Percentiles rank a stretch among this genome's conserved stretches.
phyloP scores from a whole-genome alignment of 2,888 invertebrate species.

The Sisyra nigra region DNA sequence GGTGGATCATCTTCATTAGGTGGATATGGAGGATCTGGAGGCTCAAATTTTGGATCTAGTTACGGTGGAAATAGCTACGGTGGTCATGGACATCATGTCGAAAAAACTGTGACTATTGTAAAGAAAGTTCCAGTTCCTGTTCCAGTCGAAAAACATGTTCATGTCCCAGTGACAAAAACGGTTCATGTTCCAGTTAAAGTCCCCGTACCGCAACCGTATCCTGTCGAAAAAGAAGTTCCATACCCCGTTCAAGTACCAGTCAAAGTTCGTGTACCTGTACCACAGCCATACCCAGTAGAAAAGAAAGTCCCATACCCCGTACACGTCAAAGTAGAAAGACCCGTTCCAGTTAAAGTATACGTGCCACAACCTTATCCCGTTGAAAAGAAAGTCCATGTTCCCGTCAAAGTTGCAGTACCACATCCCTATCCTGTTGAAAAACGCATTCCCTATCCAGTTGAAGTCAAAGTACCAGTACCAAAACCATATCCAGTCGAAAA shows the following conservation, averaged over 20 bases:
- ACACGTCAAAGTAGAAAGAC: slow-evolving; percentile 36
- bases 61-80: neutral
- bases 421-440: slow-evolving; percentile 54
- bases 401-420: slow-evolving; percentile 48
- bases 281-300: slow-evolving; percentile 51
- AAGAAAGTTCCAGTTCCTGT: slow-evolving; percentile 49
- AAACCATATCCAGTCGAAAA: slow-evolving; percentile 61
- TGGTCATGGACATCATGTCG: slow-evolving; percentile 8
- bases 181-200: slow-evolving; percentile 23
- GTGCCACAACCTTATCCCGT: slow-evolving; percentile 61
- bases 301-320: slow-evolving; percentile 51
- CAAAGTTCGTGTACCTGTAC: slow-evolving; percentile 26
- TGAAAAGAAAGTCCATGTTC: slow-evolving; percentile 45
- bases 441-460: slow-evolving; percentile 48
- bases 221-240: slow-evolving; percentile 48
- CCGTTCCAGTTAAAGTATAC: slow-evolving; percentile 53
- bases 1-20: neutral
- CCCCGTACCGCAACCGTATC: slow-evolving; percentile 35
- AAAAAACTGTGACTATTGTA: slow-evolving; percentile 33
- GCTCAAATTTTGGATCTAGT: neutral
- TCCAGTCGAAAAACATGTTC: slow-evolving; percentile 47
- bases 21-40: slow-evolving; percentile 6
- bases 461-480: slow-evolving; percentile 48
- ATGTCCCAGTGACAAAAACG: slow-evolving; percentile 34
- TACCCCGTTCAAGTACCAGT: slow-evolving; percentile 49